Conservation (phyloP, 2,797 vertebrate genomes). For the Phoxinus dragarum region DNA sequence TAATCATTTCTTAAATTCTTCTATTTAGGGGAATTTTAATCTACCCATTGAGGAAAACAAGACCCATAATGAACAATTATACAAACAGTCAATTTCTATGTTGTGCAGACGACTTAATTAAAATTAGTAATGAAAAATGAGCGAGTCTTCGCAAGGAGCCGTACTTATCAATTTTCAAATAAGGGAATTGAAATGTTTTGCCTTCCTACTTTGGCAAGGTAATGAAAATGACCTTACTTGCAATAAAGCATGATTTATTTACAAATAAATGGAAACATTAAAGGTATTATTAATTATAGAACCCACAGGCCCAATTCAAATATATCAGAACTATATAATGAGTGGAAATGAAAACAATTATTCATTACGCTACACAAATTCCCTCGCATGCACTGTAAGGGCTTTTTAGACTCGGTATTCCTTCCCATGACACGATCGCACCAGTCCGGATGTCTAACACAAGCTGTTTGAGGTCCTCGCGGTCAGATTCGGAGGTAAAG, state of each 20-base stretch:
- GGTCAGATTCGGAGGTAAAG: background rate
- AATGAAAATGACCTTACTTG: slow-evolving; percentile 80
- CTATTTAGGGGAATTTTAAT: slow-evolving; percentile 82
- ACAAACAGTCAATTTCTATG: slow-evolving; percentile 85
- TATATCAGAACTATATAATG: slow-evolving; percentile 53
- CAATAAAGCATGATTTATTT: slow-evolving; percentile 70
- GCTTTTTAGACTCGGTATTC: background rate
- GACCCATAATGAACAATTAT: slow-evolving; percentile 86
- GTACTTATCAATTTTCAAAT: slow-evolving; percentile 79
- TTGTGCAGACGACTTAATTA: slow-evolving; percentile 84
- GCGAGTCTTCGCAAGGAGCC: slow-evolving; percentile 75
- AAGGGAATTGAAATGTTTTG: slow-evolving; percentile 73
- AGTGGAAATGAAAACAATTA: slow-evolving; percentile 46
- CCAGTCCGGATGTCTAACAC: background rate
- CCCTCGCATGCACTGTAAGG: slow-evolving; percentile 10
- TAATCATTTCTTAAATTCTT: slow-evolving; percentile 84
- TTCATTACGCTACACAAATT: slow-evolving; percentile 48
- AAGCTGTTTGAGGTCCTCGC: background rate
- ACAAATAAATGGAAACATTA: slow-evolving; percentile 70
- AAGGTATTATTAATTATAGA: slow-evolving; percentile 66
- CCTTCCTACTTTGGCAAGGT: slow-evolving; percentile 67
- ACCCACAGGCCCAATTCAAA: slow-evolving; percentile 45
- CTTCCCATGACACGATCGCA: background rate
- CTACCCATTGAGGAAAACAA: slow-evolving; percentile 83
- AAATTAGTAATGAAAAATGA: slow-evolving; percentile 85